Conservation (phyloP, 2,888 invertebrate species). For the Oxystoma pomonae region DNA sequence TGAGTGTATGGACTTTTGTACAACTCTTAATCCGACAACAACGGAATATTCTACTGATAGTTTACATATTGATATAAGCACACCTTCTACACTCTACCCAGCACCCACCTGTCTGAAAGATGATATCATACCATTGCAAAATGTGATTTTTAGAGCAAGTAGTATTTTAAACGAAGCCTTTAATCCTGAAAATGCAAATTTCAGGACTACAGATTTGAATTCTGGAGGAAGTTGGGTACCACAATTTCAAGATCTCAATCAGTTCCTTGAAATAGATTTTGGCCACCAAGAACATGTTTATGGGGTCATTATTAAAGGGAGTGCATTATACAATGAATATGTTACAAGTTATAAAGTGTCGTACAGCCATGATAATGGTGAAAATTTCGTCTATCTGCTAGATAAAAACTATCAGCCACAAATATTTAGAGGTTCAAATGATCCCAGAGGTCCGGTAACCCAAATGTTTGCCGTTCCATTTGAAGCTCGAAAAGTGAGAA, state of each 20-base stretch:
- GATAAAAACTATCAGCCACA: slow-evolving; percentile 38
- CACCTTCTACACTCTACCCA: too few relatives aligned
- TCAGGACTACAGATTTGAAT: slow-evolving; percentile 36
- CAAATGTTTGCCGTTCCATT: slow-evolving; percentile 68
- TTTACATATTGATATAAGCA: too few relatives aligned
- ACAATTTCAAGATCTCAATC: slow-evolving; percentile 53
- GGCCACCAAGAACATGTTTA: slow-evolving; percentile 64
- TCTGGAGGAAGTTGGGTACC: slow-evolving; percentile 68
- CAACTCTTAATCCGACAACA: neutral
- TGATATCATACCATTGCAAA: slow-evolving; percentile 50
- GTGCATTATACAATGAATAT: slow-evolving; percentile 63
- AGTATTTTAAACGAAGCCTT: slow-evolving; percentile 50
- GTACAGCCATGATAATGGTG: slow-evolving; percentile 54
- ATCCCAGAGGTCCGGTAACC: slow-evolving; percentile 54
- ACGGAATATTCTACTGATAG: neutral
- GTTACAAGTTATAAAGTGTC: slow-evolving; percentile 73
- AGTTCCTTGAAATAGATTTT: slow-evolving; percentile 63
- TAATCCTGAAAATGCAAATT: slow-evolving; percentile 52
- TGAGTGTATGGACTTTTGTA: slow-evolving; percentile 56
- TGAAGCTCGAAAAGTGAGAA: slow-evolving; percentile 67
- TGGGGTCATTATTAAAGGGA: slow-evolving; percentile 70
- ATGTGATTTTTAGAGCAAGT: slow-evolving; percentile 58
- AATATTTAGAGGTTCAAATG: slow-evolving; percentile 57
- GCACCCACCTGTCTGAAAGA: too few relatives aligned
- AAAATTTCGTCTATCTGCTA: slow-evolving; percentile 56